phyloP scores from a whole-genome alignment of 2,888 invertebrate species.

The Metalampra italica region DNA sequence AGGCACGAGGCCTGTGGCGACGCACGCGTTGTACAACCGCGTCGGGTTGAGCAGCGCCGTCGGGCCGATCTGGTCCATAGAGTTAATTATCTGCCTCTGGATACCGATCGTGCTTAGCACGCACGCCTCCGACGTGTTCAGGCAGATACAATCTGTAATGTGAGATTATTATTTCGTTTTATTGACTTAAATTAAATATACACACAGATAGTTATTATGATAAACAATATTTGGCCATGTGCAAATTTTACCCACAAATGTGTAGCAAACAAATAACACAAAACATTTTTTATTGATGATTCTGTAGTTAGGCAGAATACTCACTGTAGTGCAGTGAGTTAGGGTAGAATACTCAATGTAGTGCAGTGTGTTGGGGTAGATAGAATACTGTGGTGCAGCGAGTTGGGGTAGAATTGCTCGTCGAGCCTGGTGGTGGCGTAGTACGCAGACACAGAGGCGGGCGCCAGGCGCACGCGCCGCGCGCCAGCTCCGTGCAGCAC shows the following conservation, averaged over 20 bases:
- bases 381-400: conserved; percentile 89
- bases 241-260: too few species aligned
- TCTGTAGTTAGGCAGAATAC: neutral
- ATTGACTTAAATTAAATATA: neutral
- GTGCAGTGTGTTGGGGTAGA: too few species aligned
- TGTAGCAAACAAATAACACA: too few species aligned
- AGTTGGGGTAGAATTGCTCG: conserved; percentile 91
- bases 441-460: conserved; percentile 78
- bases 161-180: conserved; percentile 1
- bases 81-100: conserved; percentile 79
- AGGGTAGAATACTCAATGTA: conserved; percentile 34
- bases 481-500: conserved; percentile 44
- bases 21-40: conserved; percentile 76
- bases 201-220: neutral
- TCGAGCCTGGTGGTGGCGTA: conserved; percentile 84
- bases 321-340: conserved; percentile 24
- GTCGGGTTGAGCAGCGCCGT: conserved; percentile 79
- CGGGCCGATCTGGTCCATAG: conserved; percentile 79
- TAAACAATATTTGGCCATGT: too few species aligned
- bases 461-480: conserved; percentile 59
- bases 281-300: too few species aligned
- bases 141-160: conserved; percentile 72
- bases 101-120: conserved; percentile 77
- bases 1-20: conserved; percentile 79
- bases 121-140: conserved; percentile 71